Evolutionary conservation across 2,888 invertebrate genomes (phyloP).

Genomic region (Hirtodrosophila alboralis): DNA sequence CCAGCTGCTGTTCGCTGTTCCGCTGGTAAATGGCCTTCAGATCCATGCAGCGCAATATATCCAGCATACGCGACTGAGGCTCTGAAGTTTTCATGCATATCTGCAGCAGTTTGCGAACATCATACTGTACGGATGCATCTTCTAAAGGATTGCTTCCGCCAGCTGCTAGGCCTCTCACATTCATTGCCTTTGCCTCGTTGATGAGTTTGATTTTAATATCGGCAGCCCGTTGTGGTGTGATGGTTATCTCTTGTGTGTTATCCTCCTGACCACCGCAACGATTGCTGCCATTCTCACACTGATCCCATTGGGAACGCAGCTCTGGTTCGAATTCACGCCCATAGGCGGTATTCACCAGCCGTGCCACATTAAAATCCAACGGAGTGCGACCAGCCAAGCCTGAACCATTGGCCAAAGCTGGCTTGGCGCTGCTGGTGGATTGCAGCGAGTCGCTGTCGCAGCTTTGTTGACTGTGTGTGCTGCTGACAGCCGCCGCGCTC

Average conservation of each 20-base stretch:
- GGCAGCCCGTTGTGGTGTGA: conserved; percentile 84
- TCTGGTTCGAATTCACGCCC: conserved; percentile 82
- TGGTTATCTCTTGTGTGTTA: conserved; percentile 86
- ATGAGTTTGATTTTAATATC: conserved; percentile 83
- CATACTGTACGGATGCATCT: conserved; percentile 80
- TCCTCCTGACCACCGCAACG: conserved; percentile 54
- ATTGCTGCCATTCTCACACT: conserved; percentile 55
- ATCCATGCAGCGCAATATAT: conserved; percentile 83
- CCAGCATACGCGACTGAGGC: conserved; percentile 78
- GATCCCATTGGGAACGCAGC: conserved; percentile 82
- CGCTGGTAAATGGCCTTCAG: conserved; percentile 83
- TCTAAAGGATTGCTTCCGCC: conserved; percentile 59
- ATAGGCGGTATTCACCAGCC: conserved; percentile 81
- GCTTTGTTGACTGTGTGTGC: conserved; percentile 81
- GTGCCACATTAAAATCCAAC: conserved; percentile 82
- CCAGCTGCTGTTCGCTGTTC: conserved; percentile 51
- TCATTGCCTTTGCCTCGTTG: conserved; percentile 83
- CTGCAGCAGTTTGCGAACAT: conserved; percentile 81
- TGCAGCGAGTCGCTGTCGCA: conserved; percentile 83
- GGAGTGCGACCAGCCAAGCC: conserved; percentile 80
- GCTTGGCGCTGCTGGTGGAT: conserved; percentile 77
- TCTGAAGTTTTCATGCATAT: conserved; percentile 82
- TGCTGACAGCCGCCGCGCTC: conserved; percentile 71
- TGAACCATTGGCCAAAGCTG: conserved; percentile 29
- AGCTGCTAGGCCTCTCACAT: conserved; percentile 78